A percentile compares a stretch with the other conserved stretches of the same genome.
phyloP scores from a whole-genome alignment of 2,113 vertebrate species.

The Diadophis punctatus region DNA sequence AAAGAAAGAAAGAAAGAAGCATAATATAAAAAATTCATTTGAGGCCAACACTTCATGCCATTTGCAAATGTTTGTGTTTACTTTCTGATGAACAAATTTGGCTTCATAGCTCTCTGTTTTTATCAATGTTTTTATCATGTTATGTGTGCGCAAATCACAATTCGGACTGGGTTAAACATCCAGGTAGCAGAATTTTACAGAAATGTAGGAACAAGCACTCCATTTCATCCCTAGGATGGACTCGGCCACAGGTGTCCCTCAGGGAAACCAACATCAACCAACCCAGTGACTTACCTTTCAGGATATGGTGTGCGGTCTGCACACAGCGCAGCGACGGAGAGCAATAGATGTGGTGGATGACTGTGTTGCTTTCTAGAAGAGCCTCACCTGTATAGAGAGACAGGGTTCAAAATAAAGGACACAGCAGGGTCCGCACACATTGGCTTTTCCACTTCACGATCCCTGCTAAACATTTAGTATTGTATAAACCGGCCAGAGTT shows the following conservation, averaged over 20 bases:
- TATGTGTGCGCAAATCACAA: not conserved
- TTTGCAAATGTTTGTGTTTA: not conserved
- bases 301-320: slow-evolving; percentile 93
- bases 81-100: not conserved
- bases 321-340: slow-evolving; percentile 95
- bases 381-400: slow-evolving; percentile 81
- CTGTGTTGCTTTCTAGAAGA: slow-evolving; percentile 84
- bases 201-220: not conserved
- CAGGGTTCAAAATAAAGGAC: not conserved
- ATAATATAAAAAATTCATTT: accelerated
- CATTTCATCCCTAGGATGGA: not conserved
- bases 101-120: not conserved
- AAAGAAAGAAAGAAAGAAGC: too few species aligned
- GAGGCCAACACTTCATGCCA: accelerated
- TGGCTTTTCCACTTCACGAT: not conserved
- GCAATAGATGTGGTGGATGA: slow-evolving; percentile 89
- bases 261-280: not conserved
- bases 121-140: not conserved
- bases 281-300: slow-evolving; percentile 78
- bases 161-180: not conserved
- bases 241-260: too few species aligned
- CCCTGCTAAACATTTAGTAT: too few species aligned
- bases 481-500: too few species aligned
- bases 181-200: not conserved
- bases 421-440: not conserved